phyloP scores from a whole-genome alignment of 2,113 vertebrate species.

The Clarias gariepinus region DNA sequence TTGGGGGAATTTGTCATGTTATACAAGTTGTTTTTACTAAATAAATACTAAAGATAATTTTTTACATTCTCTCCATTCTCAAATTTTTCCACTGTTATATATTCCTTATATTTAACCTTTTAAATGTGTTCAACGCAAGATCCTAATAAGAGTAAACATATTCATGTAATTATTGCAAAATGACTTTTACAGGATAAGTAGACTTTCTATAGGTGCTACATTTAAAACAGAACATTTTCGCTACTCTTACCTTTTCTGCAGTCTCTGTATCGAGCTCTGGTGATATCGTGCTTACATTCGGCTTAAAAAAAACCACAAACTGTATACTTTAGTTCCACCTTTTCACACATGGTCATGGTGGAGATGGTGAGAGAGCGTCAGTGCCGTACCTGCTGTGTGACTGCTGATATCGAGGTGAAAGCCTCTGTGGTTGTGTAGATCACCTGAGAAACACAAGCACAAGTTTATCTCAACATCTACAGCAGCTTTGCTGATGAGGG shows the following conservation, averaged over 20 bases:
- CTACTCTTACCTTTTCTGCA: conserved; percentile 59
- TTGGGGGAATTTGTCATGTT: too few species aligned
- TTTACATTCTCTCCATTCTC: background rate
- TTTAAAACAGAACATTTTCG: background rate
- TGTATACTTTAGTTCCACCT: background rate
- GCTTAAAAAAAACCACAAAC: conserved; percentile 31
- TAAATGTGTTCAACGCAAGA: background rate
- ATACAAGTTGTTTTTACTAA: too few species aligned
- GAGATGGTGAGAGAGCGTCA: background rate
- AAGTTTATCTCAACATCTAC: background rate
- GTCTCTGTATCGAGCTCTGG: conserved; percentile 50
- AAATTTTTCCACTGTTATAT: background rate
- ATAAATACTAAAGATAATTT: too few species aligned
- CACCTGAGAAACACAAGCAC: conserved; percentile 24
- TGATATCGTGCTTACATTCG: conserved; percentile 44
- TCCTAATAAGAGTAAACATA: background rate
- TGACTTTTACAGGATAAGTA: background rate
- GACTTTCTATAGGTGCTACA: conserved; percentile 8
- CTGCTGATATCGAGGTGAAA: background rate
- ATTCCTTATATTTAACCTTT: background rate
- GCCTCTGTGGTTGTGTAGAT: conserved; percentile 38
- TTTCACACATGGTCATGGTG: background rate
- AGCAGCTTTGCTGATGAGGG: background rate
- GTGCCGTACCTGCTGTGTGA: conserved; percentile 62
- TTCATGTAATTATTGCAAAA: background rate